Conservation (phyloP, 1,140 invertebrate species). For the Batillaria attramentaria region DNA sequence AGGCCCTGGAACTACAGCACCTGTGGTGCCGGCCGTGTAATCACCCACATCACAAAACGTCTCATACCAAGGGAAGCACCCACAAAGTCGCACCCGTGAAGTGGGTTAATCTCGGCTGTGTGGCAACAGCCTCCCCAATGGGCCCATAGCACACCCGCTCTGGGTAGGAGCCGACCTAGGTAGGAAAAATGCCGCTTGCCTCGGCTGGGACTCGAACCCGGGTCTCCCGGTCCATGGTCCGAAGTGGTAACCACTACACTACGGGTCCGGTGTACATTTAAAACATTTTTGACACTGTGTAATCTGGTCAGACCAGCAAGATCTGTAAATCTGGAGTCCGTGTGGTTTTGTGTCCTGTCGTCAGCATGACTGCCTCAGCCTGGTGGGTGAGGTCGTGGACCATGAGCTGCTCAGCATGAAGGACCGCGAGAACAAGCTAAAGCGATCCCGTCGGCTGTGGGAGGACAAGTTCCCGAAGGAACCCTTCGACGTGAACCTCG, state of each 20-base stretch:
- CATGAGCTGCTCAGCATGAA: slow-evolving; percentile 67
- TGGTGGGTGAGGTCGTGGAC: slow-evolving; percentile 69
- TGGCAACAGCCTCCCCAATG: too few relatives aligned
- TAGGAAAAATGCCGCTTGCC: slow-evolving; percentile 44
- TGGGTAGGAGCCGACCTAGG: too few relatives aligned
- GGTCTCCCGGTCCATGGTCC: slow-evolving; percentile 74
- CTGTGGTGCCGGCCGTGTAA: too few relatives aligned
- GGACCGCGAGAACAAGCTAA: slow-evolving; percentile 49
- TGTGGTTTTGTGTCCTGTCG: slow-evolving; percentile 74
- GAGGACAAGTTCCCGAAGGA: slow-evolving; percentile 38
- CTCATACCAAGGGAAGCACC: too few relatives aligned
- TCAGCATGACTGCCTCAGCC: slow-evolving; percentile 68
- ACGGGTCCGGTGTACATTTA: slow-evolving; percentile 50
- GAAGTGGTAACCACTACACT: slow-evolving; percentile 66
- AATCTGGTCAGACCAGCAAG: too few relatives aligned
- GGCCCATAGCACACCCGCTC: too few relatives aligned
- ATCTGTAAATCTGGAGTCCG: slow-evolving; percentile 74
- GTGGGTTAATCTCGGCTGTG: too few relatives aligned
- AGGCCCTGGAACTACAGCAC: too few relatives aligned
- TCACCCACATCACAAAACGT: too few relatives aligned
- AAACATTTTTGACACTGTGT: too few relatives aligned
- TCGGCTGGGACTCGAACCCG: slow-evolving; percentile 66
- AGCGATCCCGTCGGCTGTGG: slow-evolving; percentile 52
- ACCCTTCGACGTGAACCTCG: slow-evolving; percentile 55
- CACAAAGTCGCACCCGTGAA: too few relatives aligned